Evolutionary conservation across 1,140 invertebrate species (phyloP).

Genomic region (Mesaphorura yosii): DNA sequence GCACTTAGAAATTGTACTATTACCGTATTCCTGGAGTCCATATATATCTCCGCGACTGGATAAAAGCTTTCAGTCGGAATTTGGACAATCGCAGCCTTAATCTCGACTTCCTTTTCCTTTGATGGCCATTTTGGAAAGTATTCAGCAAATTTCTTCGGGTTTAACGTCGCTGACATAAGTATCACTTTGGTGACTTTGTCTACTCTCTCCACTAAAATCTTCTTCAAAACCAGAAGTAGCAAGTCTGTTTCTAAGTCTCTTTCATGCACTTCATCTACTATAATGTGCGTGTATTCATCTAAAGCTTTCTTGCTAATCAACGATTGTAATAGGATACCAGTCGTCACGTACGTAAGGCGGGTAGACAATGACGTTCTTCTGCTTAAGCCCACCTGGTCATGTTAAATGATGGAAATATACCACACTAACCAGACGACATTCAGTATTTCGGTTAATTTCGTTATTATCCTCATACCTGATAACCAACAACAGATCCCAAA

Average conservation of each 20-base stretch:
- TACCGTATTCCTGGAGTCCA: too few species aligned
- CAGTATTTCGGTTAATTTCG: not conserved
- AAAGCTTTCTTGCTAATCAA: conserved; percentile 49
- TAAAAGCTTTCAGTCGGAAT: conserved; percentile 2
- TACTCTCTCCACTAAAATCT: conserved; percentile 36
- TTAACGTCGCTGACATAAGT: conserved; percentile 51
- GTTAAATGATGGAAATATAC: not conserved
- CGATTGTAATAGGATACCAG: conserved; percentile 53
- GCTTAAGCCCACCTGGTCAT: conserved; percentile 49
- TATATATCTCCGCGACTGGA: not conserved
- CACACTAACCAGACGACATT: not conserved
- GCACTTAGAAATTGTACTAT: too few species aligned
- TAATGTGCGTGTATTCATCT: conserved; percentile 67
- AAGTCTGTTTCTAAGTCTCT: conserved; percentile 89
- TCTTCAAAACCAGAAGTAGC: conserved; percentile 70
- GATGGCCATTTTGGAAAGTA: conserved; percentile 47
- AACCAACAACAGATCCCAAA: conserved; percentile 73
- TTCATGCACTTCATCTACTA: conserved; percentile 93
- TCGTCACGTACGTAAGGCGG: conserved; percentile 73
- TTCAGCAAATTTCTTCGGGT: conserved; percentile 39
- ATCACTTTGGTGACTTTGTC: conserved; percentile 36
- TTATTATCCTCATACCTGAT: conserved; percentile 58
- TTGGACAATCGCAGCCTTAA: not conserved
- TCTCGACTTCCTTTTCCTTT: conserved; percentile 39
- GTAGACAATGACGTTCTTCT: conserved; percentile 54